Percentiles rank a stretch among this genome's conserved stretches.
phyloP scores from a whole-genome alignment of 2,797 vertebrate genomes.

The Anableps anableps region DNA sequence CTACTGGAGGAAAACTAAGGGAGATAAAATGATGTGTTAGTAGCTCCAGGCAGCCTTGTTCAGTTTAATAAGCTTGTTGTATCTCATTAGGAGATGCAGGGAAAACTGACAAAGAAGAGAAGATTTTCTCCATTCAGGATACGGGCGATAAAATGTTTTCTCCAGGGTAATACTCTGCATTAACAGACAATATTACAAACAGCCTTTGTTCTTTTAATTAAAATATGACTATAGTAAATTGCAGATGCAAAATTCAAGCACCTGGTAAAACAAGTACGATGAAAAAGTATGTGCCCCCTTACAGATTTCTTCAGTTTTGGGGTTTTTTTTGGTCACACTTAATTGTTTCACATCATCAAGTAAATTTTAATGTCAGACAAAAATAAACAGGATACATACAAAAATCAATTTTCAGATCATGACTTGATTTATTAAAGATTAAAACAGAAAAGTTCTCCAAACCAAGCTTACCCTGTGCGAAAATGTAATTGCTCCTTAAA shows the following conservation, averaged over 20 bases:
- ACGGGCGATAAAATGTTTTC: constrained; percentile 3
- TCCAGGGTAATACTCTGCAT: constrained; percentile 6
- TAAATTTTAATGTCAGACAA: not conserved
- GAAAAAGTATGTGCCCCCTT: not conserved
- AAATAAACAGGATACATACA: no score
- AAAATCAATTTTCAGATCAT: not conserved
- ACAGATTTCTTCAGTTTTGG: not conserved
- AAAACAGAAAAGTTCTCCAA: not conserved
- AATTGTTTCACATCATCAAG: not conserved
- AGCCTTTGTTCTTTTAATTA: not conserved
- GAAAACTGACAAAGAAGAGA: constrained; percentile 35
- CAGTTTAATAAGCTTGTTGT: constrained; percentile 53
- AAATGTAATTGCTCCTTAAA: not conserved
- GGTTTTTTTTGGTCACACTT: not conserved
- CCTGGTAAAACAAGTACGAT: not conserved
- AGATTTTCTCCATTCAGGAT: constrained; percentile 9
- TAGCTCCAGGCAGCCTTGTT: constrained; percentile 43
- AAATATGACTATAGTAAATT: not conserved
- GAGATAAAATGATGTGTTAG: constrained; percentile 18
- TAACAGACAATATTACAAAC: not conserved
- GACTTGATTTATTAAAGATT: not conserved
- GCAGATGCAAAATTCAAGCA: not conserved
- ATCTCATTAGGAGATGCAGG: constrained; percentile 40
- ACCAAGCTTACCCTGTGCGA: no score
- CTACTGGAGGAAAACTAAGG: constrained; percentile 21